These are phyloP conservation scores for Brachionus paranguensis DNA, from an alignment of 1,140 invertebrate genomes.

Conservation along the genomic window DNA sequence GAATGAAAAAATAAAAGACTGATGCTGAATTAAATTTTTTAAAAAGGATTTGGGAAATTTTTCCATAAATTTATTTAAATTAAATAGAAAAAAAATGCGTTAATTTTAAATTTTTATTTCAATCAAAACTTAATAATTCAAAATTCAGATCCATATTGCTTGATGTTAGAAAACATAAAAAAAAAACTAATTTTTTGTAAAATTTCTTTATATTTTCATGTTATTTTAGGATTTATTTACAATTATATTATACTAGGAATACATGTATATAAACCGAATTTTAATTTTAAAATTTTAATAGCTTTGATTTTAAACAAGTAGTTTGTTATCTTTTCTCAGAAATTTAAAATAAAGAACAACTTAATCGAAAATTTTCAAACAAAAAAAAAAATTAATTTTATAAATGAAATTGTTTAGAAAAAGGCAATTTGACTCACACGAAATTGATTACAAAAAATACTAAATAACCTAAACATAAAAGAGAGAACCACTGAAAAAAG, in stretches of 20 bases:
- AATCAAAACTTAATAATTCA: background rate
- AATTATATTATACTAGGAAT: background rate
- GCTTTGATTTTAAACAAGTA: background rate
- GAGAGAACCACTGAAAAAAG: background rate
- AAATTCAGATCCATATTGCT: background rate
- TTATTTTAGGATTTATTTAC: background rate
- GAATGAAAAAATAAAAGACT: too few relatives aligned
- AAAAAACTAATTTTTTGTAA: background rate
- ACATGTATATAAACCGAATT: background rate
- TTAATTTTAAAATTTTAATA: background rate
- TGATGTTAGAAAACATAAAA: background rate
- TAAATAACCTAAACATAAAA: background rate
- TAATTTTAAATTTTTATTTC: background rate
- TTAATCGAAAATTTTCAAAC: background rate
- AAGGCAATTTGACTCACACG: background rate
- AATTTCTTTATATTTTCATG: background rate
- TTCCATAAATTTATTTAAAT: too few relatives aligned
- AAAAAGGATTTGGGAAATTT: too few relatives aligned
- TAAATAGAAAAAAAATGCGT: background rate
- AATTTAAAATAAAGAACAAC: background rate
- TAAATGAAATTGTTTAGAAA: background rate
- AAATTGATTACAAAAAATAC: background rate
- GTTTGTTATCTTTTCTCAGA: background rate
- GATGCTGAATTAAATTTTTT: too few relatives aligned
- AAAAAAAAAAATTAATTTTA: background rate